Evolutionary conservation across 2,113 vertebrate genomes (phyloP), one percentile per base, ranked within the genome.

Genomic region (Alouatta palliata): DNA sequence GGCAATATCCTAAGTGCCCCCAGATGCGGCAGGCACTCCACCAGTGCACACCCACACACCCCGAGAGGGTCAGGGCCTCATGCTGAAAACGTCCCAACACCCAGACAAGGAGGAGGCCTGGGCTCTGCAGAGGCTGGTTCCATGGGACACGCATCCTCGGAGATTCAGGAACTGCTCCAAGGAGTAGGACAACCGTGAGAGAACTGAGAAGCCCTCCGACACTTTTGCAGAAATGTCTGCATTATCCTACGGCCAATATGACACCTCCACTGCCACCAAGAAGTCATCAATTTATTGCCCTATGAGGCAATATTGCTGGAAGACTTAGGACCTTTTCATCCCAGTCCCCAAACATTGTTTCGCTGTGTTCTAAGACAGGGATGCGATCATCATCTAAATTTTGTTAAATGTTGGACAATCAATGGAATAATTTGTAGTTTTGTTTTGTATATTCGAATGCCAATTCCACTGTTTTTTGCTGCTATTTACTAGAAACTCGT

Each of bases 151-250:
- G 0, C 40, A 17, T 16, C 40, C 61, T 32, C 43, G 0, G 12
- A 2, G 91, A 71, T 2, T 52, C 84, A 3, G 0, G 30, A 12
- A 23, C 16, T 3, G n/a, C 54, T 3, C 23, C 2, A 0, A 52
- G 4, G 40, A 7, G 71, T 6, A 30, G 54, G 32, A 70, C 27
- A 14, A 21, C 6, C 23, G 14, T 52, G 47, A 30, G 43, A 68
- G n/a, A 56, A 21, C 45, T 2, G 2, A 43, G 23, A 58, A 23
- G 47, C 49, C 35, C 11, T 52, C 0, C 0, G 11, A n/a, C 8
- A 2, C 11, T 37, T 56, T 35, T 4, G 11, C 52, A 79, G 16
- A 54, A 37, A 64, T 21, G 23, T 68, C 76, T 13, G 8, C 19
- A 1, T 68, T 32, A 5, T 14, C 61, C 58, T 30, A 13, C 5